Evolutionary conservation across 2,113 vertebrate species (phyloP), one percentile per base, ranked within the genome.

Genomic region (Pteropus alecto): DNA sequence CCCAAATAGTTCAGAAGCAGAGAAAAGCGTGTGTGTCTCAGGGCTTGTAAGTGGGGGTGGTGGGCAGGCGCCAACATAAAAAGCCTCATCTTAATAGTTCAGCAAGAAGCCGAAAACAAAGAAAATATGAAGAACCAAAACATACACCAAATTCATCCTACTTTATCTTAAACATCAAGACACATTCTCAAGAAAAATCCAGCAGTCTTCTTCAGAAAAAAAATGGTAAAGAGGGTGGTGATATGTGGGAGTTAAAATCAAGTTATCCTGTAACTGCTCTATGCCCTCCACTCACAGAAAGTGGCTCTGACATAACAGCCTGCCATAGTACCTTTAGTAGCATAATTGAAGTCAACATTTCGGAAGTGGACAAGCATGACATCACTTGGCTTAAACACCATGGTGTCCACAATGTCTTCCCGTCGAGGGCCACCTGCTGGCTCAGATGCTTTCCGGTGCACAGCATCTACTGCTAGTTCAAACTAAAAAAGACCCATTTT

Each of bases 351-450:
- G 97, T 99, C 99, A 43, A 99, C 99, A 13, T 99, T 99, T 98
- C 94, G 99, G 98, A 99, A 99, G 96, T 99, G 99, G 97, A 99
- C 99, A 18, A 99, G 99, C 97, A 99, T 99, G 24, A 99, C 98
- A 89, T 99, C 99, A 19, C 98, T 98, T 56, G 99, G 99, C 93
- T 99, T 99, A 98, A 99, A 99, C 93, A 99, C 99, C 99, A 99
- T 99, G 18, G 99, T 99, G 97, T 99, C 99, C 3, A 99, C 99
- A 63, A 99, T 99, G 63, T 99, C 99, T 96, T 99, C 99, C 58
- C 99, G 98, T 68, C 99, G 98, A 70, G 99, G 99, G 83, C 95
- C 98, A 90, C 65, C 98, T 85, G 79, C 97, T 92, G 93, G 99
- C 94, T 99, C 99, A 2, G 91, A 98, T 38, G 93, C 97, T 97